Conservation (phyloP, 1,140 invertebrate genomes). For the Daktulosphaira vitifoliae region DNA sequence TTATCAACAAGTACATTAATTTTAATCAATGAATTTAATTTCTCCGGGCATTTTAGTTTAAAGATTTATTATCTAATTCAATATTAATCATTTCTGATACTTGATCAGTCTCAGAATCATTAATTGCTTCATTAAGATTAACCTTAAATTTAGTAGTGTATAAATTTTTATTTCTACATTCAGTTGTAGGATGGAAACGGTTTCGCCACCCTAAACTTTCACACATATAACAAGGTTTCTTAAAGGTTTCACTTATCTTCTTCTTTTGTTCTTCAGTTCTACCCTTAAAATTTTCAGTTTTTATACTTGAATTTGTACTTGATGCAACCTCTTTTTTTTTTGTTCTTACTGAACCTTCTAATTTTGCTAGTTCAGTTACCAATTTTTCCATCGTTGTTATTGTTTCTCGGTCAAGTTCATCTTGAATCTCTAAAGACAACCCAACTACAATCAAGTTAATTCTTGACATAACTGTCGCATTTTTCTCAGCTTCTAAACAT, state of each 20-base stretch:
- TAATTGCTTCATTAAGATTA: background rate
- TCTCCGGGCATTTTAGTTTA: background rate
- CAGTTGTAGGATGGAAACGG: background rate
- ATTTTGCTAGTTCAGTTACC: slow-evolving; percentile 8
- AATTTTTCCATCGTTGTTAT: slow-evolving; percentile 5
- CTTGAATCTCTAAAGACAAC: slow-evolving; percentile 6
- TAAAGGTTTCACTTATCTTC: background rate
- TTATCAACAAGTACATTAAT: background rate
- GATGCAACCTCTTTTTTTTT: background rate
- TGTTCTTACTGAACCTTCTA: background rate
- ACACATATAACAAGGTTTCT: background rate
- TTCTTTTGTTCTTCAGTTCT: background rate
- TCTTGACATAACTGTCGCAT: background rate
- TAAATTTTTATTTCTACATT: background rate
- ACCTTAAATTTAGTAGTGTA: background rate
- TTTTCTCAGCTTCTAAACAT: slow-evolving; percentile 19
- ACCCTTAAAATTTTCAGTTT: background rate
- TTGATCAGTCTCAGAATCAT: background rate
- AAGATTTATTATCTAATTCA: background rate
- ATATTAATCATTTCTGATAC: background rate
- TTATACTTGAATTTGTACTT: background rate
- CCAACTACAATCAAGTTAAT: slow-evolving; percentile 13
- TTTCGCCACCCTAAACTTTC: background rate
- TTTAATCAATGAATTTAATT: background rate
- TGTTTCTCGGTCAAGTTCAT: slow-evolving; percentile 22